phyloP scores from a whole-genome alignment of 2,888 invertebrate genomes.

The Philereme transversata region DNA sequence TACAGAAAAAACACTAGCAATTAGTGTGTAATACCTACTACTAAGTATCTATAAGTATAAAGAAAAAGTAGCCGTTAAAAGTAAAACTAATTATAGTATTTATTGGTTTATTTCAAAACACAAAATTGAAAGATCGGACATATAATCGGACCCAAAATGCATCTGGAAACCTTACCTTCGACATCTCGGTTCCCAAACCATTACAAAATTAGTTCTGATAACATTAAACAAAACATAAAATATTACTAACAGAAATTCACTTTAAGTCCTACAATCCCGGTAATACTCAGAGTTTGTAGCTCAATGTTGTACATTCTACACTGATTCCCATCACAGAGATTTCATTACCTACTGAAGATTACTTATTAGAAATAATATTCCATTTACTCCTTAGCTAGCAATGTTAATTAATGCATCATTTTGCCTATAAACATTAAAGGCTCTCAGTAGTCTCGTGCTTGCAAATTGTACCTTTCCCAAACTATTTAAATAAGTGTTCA shows the following conservation, averaged over 20 bases:
- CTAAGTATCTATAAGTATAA: too few species aligned
- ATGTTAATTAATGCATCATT: constrained; percentile 75
- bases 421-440: constrained; percentile 68
- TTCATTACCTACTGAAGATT: constrained; percentile 73
- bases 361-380: constrained; percentile 73
- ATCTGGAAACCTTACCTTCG: constrained; percentile 64
- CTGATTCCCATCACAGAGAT: constrained; percentile 80
- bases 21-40: too few species aligned
- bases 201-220: constrained; percentile 78
- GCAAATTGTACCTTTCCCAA: constrained; percentile 66
- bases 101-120: constrained; percentile 81
- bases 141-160: constrained; percentile 74
- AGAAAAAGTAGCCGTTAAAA: too few species aligned
- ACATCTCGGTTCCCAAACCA: constrained; percentile 71
- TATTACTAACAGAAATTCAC: constrained; percentile 80
- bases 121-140: constrained; percentile 80
- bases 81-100: constrained; percentile 50
- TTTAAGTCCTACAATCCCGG: constrained; percentile 70
- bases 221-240: constrained; percentile 80
- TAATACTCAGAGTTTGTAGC: constrained; percentile 79
- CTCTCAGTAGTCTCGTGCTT: constrained; percentile 66
- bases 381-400: constrained; percentile 67
- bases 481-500: constrained; percentile 50
- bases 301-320: constrained; percentile 71
- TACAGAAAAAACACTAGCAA: too few species aligned